Percentiles rank a stretch among this genome's conserved stretches.
These are phyloP conservation scores for Xenopus laevis DNA, from an alignment of 2,113 vertebrate genomes.

Conservation along the genomic window DNA sequence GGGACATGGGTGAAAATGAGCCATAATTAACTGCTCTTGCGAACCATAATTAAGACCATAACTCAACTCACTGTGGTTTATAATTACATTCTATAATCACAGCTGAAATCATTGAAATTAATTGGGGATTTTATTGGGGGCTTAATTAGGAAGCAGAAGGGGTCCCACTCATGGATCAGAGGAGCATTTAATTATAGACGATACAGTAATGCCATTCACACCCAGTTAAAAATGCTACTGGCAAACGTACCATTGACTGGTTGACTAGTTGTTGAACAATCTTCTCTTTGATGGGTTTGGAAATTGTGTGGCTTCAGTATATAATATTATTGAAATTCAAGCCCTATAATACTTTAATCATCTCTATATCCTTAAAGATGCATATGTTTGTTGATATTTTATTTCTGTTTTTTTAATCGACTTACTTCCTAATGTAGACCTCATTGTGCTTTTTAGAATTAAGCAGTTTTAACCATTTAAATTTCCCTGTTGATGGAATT, in stretches of 20 bases:
- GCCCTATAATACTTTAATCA: no score
- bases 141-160: conserved; percentile 36
- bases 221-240: neutral
- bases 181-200: conserved; percentile 37
- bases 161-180: conserved; percentile 31
- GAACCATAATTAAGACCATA: conserved; percentile 42
- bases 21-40: conserved; percentile 39
- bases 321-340: no score
- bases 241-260: no score
- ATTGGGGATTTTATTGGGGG: conserved; percentile 43
- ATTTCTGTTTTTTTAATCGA: no score
- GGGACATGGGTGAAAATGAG: conserved; percentile 12
- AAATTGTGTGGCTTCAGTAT: no score
- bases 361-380: no score
- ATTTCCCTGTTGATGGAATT: no score
- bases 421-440: no score
- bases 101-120: conserved; percentile 37
- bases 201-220: conserved; percentile 11
- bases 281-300: no score
- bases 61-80: conserved; percentile 30
- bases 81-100: conserved; percentile 41
- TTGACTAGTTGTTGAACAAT: neutral
- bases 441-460: no score
- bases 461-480: no score
- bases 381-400: no score